Evolutionary conservation across 1,140 invertebrate species (phyloP).

Genomic region (Lordiphosa mommai): DNA sequence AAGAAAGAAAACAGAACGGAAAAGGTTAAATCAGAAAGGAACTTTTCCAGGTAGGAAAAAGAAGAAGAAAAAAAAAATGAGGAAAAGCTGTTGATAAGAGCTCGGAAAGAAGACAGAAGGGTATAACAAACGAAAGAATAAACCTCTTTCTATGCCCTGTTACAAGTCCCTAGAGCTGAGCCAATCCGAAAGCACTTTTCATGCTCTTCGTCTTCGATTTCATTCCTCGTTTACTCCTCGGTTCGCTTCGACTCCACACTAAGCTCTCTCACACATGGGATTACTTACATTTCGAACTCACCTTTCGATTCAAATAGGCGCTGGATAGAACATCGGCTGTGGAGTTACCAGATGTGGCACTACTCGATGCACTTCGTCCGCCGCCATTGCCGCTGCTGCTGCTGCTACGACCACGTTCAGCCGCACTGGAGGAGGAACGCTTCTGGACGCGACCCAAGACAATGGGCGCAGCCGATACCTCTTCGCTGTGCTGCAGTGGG

Average conservation of each 20-base stretch:
- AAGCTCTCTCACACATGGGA: slow-evolving; percentile 52
- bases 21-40: neutral
- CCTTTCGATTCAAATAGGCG: slow-evolving; percentile 76
- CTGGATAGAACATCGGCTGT: slow-evolving; percentile 56
- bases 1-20: neutral
- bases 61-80: too few relatives aligned
- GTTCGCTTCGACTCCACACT: slow-evolving; percentile 1
- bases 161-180: neutral
- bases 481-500: slow-evolving; percentile 60
- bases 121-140: too few relatives aligned
- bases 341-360: slow-evolving; percentile 9
- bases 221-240: slow-evolving; percentile 26
- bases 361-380: slow-evolving; percentile 22
- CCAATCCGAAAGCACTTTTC: slow-evolving; percentile 13
- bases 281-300: slow-evolving; percentile 78
- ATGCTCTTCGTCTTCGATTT: slow-evolving; percentile 21
- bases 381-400: slow-evolving; percentile 22
- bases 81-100: too few relatives aligned
- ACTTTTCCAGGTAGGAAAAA: neutral
- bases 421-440: slow-evolving; percentile 46
- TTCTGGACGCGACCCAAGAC: slow-evolving; percentile 70
- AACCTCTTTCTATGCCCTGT: too few relatives aligned
- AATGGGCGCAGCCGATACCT: slow-evolving; percentile 60
- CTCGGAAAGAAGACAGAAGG: too few relatives aligned
- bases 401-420: slow-evolving; percentile 18